Conservation (phyloP, 2,113 vertebrate genomes). For the rabbit (Oryctolagus cuniculus) region DNA sequence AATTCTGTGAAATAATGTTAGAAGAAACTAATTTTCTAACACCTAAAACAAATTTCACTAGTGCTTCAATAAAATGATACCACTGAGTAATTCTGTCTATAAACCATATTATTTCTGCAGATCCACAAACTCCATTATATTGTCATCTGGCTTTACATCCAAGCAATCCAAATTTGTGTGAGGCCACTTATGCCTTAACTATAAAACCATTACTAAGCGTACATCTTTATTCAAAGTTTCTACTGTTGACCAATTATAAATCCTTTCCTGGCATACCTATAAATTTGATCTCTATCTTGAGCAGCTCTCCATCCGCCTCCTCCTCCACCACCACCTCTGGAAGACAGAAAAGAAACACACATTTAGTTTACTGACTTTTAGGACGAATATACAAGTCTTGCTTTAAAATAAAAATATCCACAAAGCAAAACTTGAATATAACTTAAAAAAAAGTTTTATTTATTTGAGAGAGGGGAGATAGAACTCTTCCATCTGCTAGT, state of each 20-base stretch:
- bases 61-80: background rate
- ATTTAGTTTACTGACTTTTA: constrained; percentile 4
- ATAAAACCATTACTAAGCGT: background rate
- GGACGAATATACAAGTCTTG: no score
- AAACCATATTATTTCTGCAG: background rate
- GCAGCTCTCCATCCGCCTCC: constrained; percentile 90
- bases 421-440: no score
- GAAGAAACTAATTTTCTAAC: background rate
- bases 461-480: no score
- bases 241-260: background rate
- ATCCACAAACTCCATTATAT: background rate
- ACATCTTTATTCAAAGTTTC: background rate
- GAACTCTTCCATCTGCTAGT: no score
- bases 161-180: background rate
- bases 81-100: background rate
- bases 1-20: background rate
- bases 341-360: constrained; percentile 67
- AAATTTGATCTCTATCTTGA: constrained; percentile 91
- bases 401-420: no score
- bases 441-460: no score
- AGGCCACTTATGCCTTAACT: background rate
- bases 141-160: background rate
- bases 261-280: constrained; percentile 84
- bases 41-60: background rate
- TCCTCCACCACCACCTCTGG: constrained; percentile 88